These are phyloP conservation scores for Clupea harengus DNA, from an alignment of 2,113 vertebrate species.

Conservation along the genomic window DNA sequence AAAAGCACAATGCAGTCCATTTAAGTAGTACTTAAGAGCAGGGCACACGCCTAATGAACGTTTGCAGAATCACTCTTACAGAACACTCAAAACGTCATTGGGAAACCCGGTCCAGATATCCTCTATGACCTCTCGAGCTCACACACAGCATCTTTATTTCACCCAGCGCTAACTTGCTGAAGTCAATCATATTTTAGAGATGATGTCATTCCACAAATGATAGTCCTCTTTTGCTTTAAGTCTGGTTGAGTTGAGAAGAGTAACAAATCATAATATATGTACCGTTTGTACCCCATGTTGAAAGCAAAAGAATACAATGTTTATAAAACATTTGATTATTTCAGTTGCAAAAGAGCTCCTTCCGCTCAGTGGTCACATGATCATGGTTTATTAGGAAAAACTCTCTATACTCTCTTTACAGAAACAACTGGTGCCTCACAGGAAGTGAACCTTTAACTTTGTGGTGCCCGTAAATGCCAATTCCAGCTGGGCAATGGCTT, in stretches of 20 bases:
- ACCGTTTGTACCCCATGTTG: background rate
- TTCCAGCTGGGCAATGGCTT: constrained; percentile 3
- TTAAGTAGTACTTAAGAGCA: no score
- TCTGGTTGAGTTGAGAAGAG: background rate
- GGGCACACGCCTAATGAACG: no score
- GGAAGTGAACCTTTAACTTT: constrained; percentile 4
- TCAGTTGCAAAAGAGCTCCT: background rate
- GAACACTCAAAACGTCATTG: no score
- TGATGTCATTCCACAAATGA: no score
- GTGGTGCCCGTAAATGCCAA: background rate
- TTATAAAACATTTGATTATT: background rate
- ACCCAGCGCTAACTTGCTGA: no score
- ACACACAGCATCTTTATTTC: no score
- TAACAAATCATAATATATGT: background rate
- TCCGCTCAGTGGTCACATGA: background rate
- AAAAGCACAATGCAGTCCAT: no score
- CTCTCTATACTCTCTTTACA: background rate
- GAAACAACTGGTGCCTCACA: background rate
- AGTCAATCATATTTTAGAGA: no score
- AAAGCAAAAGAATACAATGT: background rate
- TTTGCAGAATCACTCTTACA: no score
- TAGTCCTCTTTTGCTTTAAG: background rate
- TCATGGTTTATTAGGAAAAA: background rate
- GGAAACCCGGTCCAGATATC: no score
- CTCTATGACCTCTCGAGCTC: no score